Base-by-base conservation (phyloP, 1,140 invertebrate species). In the Triops longicaudatus region DNA sequence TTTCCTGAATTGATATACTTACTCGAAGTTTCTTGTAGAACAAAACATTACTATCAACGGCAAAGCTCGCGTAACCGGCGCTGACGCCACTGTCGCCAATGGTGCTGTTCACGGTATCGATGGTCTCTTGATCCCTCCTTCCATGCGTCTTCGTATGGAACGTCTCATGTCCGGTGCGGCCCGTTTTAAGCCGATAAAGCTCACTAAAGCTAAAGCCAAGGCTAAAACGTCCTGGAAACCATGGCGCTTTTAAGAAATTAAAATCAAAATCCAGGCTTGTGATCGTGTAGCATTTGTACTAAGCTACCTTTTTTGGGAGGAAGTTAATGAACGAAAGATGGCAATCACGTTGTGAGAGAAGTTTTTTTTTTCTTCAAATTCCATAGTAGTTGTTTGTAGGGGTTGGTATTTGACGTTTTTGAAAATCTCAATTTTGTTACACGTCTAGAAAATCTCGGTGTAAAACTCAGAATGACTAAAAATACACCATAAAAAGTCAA, bases 91-190 rank as follows among this genome's bases (percentile, higher is more conserved):
- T 27, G 79, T 73, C 11, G 74, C 77, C 37, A 79, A 79, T 73
- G 79, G 79, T 1, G 79, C 76, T 1, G 73, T 79, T 26, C 79
- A 79, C 22, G 50, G 43, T n/a, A 73, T 79, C 42, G 79, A 79
- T 73, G 44, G 26, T 41, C 50, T 78, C 22, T 75, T 78, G 10
- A 77, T 78, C 26, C 78, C 78, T 12, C 78, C 78, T n/a, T 72
- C 63, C 11, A 37, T 78, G 27, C 50, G 50, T 17, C n/a, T 63
- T 0, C 50, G 50, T 22, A 63, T 63, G 50, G 50, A 63, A 63
- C 50, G 50, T 63, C 50, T 63, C 6, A 63, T 22, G 14, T 63
- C 50, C 14, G 50, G 50, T 14, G 0, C 50, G 17, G 50, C 50
- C 50, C 50, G 50, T 17, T n/a, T 63, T 22, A 63, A 63, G 50